phyloP scores from a whole-genome alignment of 2,113 vertebrate genomes.

The Lepisosteus oculatus region DNA sequence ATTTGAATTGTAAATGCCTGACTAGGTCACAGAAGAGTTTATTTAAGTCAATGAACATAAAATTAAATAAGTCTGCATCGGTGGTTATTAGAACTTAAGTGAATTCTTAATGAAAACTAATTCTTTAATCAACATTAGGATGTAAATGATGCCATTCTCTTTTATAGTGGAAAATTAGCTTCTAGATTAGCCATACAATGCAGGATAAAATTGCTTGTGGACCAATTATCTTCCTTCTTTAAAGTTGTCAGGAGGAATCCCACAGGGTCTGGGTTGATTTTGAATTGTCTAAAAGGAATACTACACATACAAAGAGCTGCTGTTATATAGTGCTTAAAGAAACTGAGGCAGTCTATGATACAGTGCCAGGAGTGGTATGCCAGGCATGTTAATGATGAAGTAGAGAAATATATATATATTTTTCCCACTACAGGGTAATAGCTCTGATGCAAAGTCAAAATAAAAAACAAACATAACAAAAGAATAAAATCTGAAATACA shows the following conservation, averaged over 20 bases:
- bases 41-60: constrained; percentile 91
- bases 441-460: too few species aligned
- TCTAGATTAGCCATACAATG: constrained; percentile 81
- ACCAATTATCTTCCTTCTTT: constrained; percentile 74
- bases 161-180: constrained; percentile 90
- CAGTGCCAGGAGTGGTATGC: constrained; percentile 49
- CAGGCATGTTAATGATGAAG: constrained; percentile 37
- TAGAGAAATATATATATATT: background rate
- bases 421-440: background rate
- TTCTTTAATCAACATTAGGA: constrained; percentile 96
- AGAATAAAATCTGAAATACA: too few species aligned
- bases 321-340: constrained; percentile 66
- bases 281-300: constrained; percentile 60
- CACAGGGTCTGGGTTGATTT: constrained; percentile 61
- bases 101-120: constrained; percentile 99
- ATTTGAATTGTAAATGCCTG: constrained; percentile 84
- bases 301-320: constrained; percentile 63
- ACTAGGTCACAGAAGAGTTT: constrained; percentile 80
- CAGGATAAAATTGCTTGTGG: constrained; percentile 72
- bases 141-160: constrained; percentile 92
- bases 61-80: constrained; percentile 91
- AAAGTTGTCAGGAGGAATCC: constrained; percentile 70
- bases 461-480: too few species aligned
- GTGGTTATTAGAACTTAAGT: constrained; percentile 89
- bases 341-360: constrained; percentile 51